Evolutionary conservation across 1,140 invertebrate species (phyloP).

Genomic region (Akabosia matsudoensis): DNA sequence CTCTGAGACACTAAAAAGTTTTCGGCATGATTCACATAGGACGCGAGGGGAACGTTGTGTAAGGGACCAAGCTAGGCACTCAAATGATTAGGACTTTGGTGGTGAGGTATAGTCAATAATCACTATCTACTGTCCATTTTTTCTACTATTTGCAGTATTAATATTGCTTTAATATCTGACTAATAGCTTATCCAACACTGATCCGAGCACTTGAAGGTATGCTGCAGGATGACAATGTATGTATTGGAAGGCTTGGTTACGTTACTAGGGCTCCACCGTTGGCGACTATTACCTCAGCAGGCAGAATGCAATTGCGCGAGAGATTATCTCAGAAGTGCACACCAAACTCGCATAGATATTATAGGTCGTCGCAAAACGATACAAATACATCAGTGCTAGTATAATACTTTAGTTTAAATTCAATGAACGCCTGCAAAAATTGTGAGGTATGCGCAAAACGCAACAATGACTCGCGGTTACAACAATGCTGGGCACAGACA

Average conservation of each 20-base stretch:
- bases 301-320: neutral
- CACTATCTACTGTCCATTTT: too few species aligned
- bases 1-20: too few species aligned
- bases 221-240: too few species aligned
- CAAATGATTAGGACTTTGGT: conserved; percentile 7
- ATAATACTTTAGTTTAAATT: too few species aligned
- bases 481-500: too few species aligned
- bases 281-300: neutral
- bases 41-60: neutral
- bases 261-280: too few species aligned
- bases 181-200: too few species aligned
- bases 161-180: too few species aligned
- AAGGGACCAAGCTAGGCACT: conserved; percentile 13
- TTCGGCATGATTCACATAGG: neutral
- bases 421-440: neutral
- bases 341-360: too few species aligned
- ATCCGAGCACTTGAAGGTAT: too few species aligned
- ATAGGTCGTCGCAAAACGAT: neutral
- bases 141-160: too few species aligned
- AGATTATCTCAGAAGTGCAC: neutral
- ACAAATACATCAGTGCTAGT: neutral
- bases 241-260: too few species aligned
- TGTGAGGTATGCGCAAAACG: neutral
- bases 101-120: neutral
- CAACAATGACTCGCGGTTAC: neutral